Base-by-base conservation (phyloP, 2,888 invertebrate species). In the Melanophora roralis region DNA sequence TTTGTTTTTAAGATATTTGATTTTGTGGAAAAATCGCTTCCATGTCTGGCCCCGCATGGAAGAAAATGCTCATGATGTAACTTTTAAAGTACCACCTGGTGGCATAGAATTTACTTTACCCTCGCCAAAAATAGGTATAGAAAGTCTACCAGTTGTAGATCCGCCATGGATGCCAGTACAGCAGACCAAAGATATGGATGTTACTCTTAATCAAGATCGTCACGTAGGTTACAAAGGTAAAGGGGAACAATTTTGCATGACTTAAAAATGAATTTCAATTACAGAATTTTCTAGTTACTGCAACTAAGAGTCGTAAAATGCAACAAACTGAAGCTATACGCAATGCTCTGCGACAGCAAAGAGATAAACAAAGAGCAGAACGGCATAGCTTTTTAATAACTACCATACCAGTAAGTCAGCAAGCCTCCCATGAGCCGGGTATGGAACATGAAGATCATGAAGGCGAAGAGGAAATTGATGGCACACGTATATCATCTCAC, bases 11-110 rank as follows among this genome's bases (percentile, higher is more conserved):
- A 93, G 96, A 79, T 98, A 97, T 90, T 96, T 98, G 92, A 95
- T 97, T 1, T 92, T 99, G 83, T 99, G 99, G 99, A 97, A 97
- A 87, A 94, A 97, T 83, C 93, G 99, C 1, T 98, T 97, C 88
- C 99, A 99, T 92, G 98, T 98, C 0, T 99, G 99, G 99, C 97
- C 98, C 0, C 93, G 99, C 75, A 98, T 99, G 98, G 99, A 99
- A 89, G 99, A 99, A 86, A 96, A 96, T 7, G 99, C 99, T 0
- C 97, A 98, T 74, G 89, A 89, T 77, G 91, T 96, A 78, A 94
- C 96, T 0, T 99, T 99, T 89, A 99, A 99, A 91, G 98, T 99
- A 1, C 98, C 99, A 0, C 99, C 99, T 0, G 99, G 99, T 0
- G 97, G 98, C 19, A 99, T 99, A 78, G 99, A 99, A 88, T 99